Evolutionary conservation across 1,140 invertebrate genomes (phyloP).

Genomic region (Lysiphlebus fabarum): DNA sequence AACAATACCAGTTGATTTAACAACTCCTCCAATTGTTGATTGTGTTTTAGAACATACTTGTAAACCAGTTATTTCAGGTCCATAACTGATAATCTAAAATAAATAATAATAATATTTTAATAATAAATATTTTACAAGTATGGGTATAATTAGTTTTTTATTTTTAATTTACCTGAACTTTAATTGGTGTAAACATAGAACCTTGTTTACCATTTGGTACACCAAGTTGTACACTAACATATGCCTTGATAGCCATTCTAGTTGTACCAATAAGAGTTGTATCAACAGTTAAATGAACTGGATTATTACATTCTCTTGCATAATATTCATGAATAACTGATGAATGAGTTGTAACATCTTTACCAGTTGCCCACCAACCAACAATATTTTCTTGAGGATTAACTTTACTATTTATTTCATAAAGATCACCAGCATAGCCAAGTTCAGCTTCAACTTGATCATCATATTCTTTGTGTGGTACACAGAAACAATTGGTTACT

Average conservation of each 20-base stretch:
- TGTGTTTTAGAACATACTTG: conserved; percentile 76
- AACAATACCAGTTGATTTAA: conserved; percentile 59
- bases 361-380: conserved; percentile 96
- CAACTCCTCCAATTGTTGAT: conserved; percentile 33
- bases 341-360: conserved; percentile 94
- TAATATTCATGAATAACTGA: conserved; percentile 98
- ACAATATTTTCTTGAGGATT: conserved; percentile 89
- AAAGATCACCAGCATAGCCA: conserved; percentile 92
- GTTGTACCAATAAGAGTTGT: conserved; percentile 74
- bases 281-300: conserved; percentile 92
- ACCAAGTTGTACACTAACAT: conserved; percentile 66
- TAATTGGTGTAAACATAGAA: conserved; percentile 93
- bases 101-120: too few species aligned
- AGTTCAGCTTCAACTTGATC: conserved; percentile 94
- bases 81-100: conserved; percentile 64
- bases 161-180: conserved; percentile 61
- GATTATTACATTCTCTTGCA: conserved; percentile 86
- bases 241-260: conserved; percentile 88
- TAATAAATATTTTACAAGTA: too few species aligned
- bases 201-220: conserved; percentile 89
- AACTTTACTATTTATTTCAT: conserved; percentile 88
- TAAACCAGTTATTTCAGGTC: conserved; percentile 83
- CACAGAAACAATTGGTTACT: conserved; percentile 96
- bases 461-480: conserved; percentile 94
- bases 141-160: background rate